Conservation (phyloP, 2,888 invertebrate genomes). For the Invenusta paracnida region DNA sequence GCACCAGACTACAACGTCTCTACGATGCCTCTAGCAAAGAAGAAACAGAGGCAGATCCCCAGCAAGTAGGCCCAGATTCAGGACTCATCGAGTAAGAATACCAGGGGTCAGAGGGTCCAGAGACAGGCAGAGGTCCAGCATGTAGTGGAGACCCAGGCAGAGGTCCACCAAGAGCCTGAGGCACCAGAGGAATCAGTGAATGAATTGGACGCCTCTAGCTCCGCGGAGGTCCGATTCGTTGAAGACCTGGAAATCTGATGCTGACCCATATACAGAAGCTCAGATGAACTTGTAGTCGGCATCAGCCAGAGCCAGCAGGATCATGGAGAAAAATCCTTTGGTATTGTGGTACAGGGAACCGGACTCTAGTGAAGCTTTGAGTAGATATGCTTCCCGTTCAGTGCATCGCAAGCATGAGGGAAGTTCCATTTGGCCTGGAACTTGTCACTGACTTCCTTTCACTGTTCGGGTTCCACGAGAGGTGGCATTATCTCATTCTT, state of each 20-base stretch:
- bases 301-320: constrained; percentile 48
- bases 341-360: constrained; percentile 48
- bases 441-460: background rate
- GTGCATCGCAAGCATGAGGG: constrained; percentile 48
- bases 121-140: background rate
- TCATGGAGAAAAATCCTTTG: constrained; percentile 47
- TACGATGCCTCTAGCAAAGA: background rate
- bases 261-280: constrained; percentile 44
- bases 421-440: constrained; percentile 46
- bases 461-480: background rate
- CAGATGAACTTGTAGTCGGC: constrained; percentile 48
- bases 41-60: background rate
- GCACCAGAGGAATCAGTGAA: background rate
- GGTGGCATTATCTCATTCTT: background rate
- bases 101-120: background rate
- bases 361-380: constrained; percentile 45
- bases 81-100: background rate
- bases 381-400: constrained; percentile 49
- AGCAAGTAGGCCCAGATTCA: background rate
- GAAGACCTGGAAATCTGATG: constrained; percentile 46
- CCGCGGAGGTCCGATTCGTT: constrained; percentile 45
- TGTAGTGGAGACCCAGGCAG: background rate
- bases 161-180: background rate
- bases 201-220: background rate
- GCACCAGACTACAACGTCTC: background rate